A percentile compares a stretch with the other conserved stretches of the same genome.
Conservation (phyloP, 2,113 vertebrate species). For the Apus apus region DNA sequence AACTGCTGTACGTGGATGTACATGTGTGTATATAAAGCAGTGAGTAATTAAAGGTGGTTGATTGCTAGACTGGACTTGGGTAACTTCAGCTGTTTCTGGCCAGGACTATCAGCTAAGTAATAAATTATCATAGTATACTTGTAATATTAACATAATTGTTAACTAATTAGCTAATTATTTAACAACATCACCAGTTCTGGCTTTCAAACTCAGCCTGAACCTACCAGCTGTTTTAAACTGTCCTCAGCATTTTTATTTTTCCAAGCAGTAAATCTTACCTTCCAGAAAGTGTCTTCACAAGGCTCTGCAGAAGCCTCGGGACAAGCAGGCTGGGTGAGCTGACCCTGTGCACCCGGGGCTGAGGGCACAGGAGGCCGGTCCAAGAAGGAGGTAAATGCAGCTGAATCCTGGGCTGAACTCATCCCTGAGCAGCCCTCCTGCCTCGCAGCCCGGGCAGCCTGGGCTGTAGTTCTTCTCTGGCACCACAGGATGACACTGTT, state of each 20-base stretch:
- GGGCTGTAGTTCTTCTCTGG: neutral
- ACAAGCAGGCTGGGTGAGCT: neutral
- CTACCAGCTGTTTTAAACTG: accelerated
- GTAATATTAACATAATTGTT: too few relatives aligned
- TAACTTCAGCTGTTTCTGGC: neutral
- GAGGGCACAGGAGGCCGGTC: accelerated
- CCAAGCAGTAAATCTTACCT: neutral
- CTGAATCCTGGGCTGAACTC: neutral
- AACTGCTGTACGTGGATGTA: constrained; percentile 56
- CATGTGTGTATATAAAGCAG: constrained; percentile 40
- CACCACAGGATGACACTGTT: constrained; percentile 47
- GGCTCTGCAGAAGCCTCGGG: neutral
- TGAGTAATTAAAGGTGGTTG: constrained; percentile 70
- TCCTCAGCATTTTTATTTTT: accelerated
- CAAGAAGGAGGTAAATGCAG: neutral
- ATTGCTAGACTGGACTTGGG: constrained; percentile 31
- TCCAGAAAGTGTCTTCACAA: neutral
- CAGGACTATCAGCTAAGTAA: neutral
- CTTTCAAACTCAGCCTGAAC: neutral
- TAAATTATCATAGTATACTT: too few relatives aligned
- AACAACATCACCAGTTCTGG: neutral
- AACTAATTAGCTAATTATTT: too few relatives aligned
- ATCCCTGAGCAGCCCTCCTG: accelerated
- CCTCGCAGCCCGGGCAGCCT: accelerated
- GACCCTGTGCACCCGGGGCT: neutral